Percentiles rank a stretch among this genome's conserved stretches.
Evolutionary conservation across 1,140 invertebrate species (phyloP).

Genomic region (Hyles vespertilio): DNA sequence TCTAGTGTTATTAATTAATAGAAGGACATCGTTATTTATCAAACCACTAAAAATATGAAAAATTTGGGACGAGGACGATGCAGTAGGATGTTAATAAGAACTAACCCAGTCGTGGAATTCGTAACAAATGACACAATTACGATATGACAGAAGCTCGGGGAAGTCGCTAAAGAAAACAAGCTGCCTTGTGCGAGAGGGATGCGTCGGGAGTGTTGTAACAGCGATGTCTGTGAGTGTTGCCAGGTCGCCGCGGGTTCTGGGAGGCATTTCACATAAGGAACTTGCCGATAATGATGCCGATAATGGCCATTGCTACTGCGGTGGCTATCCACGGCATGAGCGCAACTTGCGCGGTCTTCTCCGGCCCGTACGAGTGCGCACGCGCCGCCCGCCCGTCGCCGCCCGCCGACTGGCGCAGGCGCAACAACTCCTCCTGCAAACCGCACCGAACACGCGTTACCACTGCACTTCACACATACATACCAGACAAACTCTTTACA

Average conservation of each 20-base stretch:
- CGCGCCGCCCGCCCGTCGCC: slow-evolving; percentile 45
- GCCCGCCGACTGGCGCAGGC: slow-evolving; percentile 62
- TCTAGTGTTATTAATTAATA: too few relatives aligned
- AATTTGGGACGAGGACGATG: too few relatives aligned
- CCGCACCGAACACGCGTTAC: neutral
- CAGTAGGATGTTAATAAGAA: neutral
- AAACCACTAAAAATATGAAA: too few relatives aligned
- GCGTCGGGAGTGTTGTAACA: slow-evolving; percentile 51
- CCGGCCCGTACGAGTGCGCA: slow-evolving; percentile 66
- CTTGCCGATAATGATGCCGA: slow-evolving; percentile 77
- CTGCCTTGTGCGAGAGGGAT: slow-evolving; percentile 83
- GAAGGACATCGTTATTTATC: too few relatives aligned
- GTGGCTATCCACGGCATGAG: slow-evolving; percentile 74
- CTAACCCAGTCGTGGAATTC: neutral
- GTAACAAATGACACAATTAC: slow-evolving; percentile 8
- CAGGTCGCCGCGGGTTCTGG: slow-evolving; percentile 33
- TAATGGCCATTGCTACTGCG: slow-evolving; percentile 73
- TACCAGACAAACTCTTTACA: too few relatives aligned
- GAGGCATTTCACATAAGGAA: slow-evolving; percentile 76
- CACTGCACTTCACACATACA: too few relatives aligned
- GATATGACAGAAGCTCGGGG: slow-evolving; percentile 13
- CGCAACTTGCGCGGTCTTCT: slow-evolving; percentile 63
- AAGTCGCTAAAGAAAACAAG: slow-evolving; percentile 50
- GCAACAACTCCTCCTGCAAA: slow-evolving; percentile 76
- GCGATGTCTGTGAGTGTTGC: slow-evolving; percentile 47